Evolutionary conservation across 2,113 vertebrate species (phyloP).

Genomic region (Ovis canadensis): DNA sequence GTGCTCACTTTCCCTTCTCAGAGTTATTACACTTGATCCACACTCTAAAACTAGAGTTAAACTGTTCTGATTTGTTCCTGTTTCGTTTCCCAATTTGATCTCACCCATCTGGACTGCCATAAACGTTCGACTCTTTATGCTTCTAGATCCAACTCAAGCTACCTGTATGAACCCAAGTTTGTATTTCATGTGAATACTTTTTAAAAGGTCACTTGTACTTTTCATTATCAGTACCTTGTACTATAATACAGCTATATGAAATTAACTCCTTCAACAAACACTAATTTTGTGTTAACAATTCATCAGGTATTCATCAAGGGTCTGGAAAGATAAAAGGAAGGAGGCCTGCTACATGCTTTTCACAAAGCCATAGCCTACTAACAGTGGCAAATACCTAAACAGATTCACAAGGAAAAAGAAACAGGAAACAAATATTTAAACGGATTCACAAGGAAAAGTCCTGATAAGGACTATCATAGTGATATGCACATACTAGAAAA

Average conservation of each 20-base stretch:
- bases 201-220: not conserved
- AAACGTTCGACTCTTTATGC: not conserved
- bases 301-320: not conserved
- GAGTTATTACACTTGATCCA: not conserved
- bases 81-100: not conserved
- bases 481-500: not conserved
- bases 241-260: not conserved
- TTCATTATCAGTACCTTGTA: not conserved
- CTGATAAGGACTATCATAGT: not conserved
- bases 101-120: not conserved
- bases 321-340: not conserved
- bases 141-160: not conserved
- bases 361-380: not conserved
- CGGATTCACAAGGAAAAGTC: not conserved
- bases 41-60: not conserved
- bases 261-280: not conserved
- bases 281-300: not conserved
- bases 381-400: not conserved
- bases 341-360: not conserved
- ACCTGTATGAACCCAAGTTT: not conserved
- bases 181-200: not conserved
- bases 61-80: not conserved
- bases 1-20: not conserved
- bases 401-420: not conserved
- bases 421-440: not conserved